Base-by-base conservation (phyloP, 2,888 invertebrate genomes). In the Lobophora halterata region DNA sequence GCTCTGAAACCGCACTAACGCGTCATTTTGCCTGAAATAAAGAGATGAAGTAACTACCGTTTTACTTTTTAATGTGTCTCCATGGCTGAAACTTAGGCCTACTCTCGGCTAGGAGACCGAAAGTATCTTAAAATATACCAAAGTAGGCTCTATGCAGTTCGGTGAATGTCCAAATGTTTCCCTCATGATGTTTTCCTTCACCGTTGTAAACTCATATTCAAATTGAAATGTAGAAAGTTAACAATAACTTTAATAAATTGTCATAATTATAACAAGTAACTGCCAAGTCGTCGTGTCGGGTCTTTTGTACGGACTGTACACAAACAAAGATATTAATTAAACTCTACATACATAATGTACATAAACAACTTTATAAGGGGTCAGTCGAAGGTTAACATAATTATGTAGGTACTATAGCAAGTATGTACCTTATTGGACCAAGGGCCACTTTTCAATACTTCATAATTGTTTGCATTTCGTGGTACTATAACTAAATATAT, bases 311-410 rank as follows among this genome's bases (percentile, higher is more conserved):
- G 10, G 21, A 8, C 33, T 17, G 34, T 46, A 26, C 32, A 37
- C 42, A 49, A 52, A 49, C 39, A 42, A 42, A 49, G 32, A 42
- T 25, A 38, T n/a, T 47, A 37, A 47, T 43, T 41, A 43, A 38
- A 40, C 43, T 33, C 38, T 45, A 42, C 28, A 24, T 32, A 41
- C 23, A 24, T 26, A 20, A 35, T n/a, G 39, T 45, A 42, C 28
- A 24, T 32, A 41, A 26, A 24, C 29, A 20, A 35, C 29, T 42
- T 46, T 30, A 44, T 30, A 34, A 23, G 17, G 27, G 26, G 41
- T 34, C 24, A n/a, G 25, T 6, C 10, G 30, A 49, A 49, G 41
- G 48, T 36, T 43, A 37, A 23, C 12, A 28, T 24, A 9, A 21
- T 33, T 33, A 28, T 18, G 27, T 29, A n/a, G n/a, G n/a, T n/a